These are phyloP conservation scores for Indri indri DNA, from an alignment of 2,113 vertebrate genomes.

Conservation along the genomic window DNA sequence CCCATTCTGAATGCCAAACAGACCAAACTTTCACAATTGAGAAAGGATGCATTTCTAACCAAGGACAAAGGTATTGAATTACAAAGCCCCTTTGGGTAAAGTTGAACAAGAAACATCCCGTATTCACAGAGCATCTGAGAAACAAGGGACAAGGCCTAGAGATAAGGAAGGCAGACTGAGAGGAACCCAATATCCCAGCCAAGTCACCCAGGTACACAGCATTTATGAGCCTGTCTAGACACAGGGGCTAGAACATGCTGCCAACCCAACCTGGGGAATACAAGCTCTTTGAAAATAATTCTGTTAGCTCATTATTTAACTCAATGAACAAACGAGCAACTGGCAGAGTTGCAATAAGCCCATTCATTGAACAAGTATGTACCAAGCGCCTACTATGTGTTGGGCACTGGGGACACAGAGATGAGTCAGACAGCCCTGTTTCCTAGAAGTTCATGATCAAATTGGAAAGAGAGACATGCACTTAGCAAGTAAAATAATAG, in stretches of 20 bases:
- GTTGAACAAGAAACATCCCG: slow-evolving; percentile 34
- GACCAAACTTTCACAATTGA: slow-evolving; percentile 5
- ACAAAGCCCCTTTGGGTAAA: slow-evolving; percentile 42
- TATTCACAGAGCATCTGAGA: slow-evolving; percentile 19
- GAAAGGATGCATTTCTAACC: slow-evolving; percentile 48
- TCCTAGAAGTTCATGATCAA: neutral
- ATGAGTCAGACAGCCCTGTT: neutral
- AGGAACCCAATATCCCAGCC: slow-evolving; percentile 34
- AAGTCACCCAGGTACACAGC: slow-evolving; percentile 1
- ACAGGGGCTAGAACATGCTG: neutral
- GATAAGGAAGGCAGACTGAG: slow-evolving; percentile 51
- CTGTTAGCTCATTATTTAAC: neutral
- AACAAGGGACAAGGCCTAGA: slow-evolving; percentile 9
- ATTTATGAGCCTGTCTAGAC: slow-evolving; percentile 45
- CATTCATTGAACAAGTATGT: neutral
- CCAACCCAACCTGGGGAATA: neutral
- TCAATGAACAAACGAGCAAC: neutral
- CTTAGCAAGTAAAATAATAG: neutral
- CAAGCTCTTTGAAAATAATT: neutral
- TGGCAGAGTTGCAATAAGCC: neutral
- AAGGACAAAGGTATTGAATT: slow-evolving; percentile 41
- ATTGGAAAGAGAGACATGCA: neutral
- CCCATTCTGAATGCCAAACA: slow-evolving; percentile 6
- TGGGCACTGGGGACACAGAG: neutral
- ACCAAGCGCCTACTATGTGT: neutral